Conservation (phyloP, 1,140 invertebrate species). For the Nasonia longicornis region DNA sequence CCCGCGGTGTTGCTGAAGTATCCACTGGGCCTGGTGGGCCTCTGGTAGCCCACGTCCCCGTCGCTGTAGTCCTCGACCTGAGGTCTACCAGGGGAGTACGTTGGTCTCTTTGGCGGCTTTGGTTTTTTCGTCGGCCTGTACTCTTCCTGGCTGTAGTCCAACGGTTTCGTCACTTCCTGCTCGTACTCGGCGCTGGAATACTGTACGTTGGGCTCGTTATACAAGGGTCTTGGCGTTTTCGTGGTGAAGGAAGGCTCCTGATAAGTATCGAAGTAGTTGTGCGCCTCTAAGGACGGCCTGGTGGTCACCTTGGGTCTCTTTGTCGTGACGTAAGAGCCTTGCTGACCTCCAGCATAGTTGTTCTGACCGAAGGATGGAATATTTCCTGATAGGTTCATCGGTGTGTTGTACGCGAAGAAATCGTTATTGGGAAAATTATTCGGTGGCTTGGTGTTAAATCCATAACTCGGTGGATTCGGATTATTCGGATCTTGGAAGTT, state of each 20-base stretch:
- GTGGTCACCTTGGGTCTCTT: constrained; percentile 7
- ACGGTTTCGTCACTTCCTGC: not conserved
- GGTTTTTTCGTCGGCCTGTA: constrained; percentile 2
- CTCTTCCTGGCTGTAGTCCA: not conserved
- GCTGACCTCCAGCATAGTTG: not conserved
- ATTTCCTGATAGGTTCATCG: constrained; percentile 1
- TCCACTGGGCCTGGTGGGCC: not conserved
- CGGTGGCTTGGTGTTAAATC: constrained; percentile 51
- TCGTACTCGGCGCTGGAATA: not conserved
- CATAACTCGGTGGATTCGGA: constrained; percentile 60
- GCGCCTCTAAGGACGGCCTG: not conserved
- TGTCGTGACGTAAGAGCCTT: not conserved
- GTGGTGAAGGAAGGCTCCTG: constrained; percentile 6
- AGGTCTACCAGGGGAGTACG: not conserved
- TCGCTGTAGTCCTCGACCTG: not conserved
- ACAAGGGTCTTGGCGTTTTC: not conserved
- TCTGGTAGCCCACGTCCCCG: not conserved
- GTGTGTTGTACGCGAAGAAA: constrained; percentile 46
- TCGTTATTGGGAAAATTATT: constrained; percentile 50
- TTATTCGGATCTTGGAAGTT: constrained; percentile 59
- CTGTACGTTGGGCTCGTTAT: not conserved
- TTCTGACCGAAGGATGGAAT: not conserved
- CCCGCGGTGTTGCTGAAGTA: not conserved
- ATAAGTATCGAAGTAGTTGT: not conserved
- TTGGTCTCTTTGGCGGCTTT: constrained; percentile 3